phyloP scores from a whole-genome alignment of 2,797 vertebrate genomes.

The Sphenopsis melanotis region DNA sequence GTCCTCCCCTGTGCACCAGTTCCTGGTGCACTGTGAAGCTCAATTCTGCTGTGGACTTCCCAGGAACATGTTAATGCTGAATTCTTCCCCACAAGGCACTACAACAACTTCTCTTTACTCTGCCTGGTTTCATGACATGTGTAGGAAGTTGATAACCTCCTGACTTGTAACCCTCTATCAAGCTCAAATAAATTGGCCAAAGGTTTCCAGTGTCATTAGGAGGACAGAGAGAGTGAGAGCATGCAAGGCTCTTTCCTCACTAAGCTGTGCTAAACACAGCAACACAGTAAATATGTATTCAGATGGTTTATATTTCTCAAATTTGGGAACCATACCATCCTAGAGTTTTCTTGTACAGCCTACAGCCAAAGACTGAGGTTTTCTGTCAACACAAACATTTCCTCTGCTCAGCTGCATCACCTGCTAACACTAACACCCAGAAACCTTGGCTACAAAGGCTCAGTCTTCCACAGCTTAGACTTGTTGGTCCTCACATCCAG shows the following conservation, averaged over 20 bases:
- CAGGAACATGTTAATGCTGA: not conserved
- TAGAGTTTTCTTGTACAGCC: not conserved
- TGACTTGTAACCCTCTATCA: not conserved
- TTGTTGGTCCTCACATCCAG: not conserved
- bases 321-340: not conserved
- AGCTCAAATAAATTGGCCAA: not conserved
- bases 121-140: rapidly evolving
- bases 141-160: not conserved
- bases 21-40: not conserved
- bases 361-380: not conserved
- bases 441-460: not conserved
- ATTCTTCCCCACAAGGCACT: not conserved
- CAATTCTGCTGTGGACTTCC: not conserved
- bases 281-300: not conserved
- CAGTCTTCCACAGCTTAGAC: not conserved
- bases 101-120: not conserved
- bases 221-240: not conserved
- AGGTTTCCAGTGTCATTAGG: not conserved
- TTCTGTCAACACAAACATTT: not conserved
- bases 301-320: not conserved
- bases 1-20: not conserved
- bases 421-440: not conserved
- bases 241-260: not conserved
- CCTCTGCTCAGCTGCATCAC: not conserved
- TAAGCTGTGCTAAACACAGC: not conserved